These are phyloP conservation scores for Tricholaema leucomelas DNA, from an alignment of 2,113 vertebrate genomes.

Conservation along the genomic window DNA sequence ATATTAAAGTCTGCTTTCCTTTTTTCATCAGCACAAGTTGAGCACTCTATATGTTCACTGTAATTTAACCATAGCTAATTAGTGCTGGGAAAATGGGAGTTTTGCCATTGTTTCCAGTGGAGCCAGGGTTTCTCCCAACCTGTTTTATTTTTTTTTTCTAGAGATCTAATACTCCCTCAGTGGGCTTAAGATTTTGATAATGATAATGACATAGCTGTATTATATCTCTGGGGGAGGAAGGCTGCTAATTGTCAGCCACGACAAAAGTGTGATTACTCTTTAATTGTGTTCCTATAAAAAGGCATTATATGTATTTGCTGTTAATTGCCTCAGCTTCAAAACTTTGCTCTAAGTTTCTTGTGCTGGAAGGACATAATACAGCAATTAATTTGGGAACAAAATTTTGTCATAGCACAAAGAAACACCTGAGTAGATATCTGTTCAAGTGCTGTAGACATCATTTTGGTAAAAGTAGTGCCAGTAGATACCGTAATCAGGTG, in stretches of 20 bases:
- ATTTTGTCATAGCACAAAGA: background rate
- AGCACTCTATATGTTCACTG: background rate
- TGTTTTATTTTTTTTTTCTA: conserved; percentile 14
- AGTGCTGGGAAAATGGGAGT: conserved; percentile 51
- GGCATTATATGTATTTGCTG: conserved; percentile 21
- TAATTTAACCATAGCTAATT: conserved; percentile 63
- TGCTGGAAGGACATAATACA: background rate
- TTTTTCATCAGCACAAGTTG: background rate
- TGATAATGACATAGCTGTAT: conserved; percentile 53
- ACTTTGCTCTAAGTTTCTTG: background rate
- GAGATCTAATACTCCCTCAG: conserved; percentile 49
- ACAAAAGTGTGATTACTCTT: conserved; percentile 58
- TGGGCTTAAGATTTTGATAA: conserved; percentile 52
- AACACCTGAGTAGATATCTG: background rate
- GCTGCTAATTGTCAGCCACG: conserved; percentile 37
- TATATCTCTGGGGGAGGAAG: conserved; percentile 19
- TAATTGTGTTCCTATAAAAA: conserved; percentile 50
- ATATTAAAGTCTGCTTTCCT: conserved; percentile 20
- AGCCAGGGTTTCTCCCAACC: conserved; percentile 27
- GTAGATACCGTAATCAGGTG: background rate
- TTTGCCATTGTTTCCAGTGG: conserved; percentile 39
- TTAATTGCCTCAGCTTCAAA: conserved; percentile 15
- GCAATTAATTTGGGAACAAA: background rate
- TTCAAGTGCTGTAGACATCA: accelerated
- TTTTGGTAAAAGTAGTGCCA: background rate